Percentiles rank a stretch among this genome's conserved stretches.
phyloP scores from a whole-genome alignment of 2,797 vertebrate species.

The Tympanoctomys barrerae region DNA sequence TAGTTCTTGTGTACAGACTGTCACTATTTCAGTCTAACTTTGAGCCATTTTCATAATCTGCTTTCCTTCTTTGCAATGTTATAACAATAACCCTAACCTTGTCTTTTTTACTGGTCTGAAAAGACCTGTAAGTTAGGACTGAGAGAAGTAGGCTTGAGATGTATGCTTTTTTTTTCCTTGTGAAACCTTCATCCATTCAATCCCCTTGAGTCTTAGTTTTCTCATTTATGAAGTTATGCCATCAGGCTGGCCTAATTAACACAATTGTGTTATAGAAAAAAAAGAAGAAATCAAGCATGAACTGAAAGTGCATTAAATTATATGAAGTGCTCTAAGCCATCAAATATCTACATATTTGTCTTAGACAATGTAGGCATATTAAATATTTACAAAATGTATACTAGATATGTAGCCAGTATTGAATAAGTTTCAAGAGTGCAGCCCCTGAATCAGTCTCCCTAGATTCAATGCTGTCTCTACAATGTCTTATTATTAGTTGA shows the following conservation, averaged over 20 bases:
- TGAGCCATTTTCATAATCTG: not conserved
- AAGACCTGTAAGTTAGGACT: not conserved
- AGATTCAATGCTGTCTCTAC: not conserved
- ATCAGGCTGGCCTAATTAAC: not conserved
- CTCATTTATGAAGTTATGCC: not conserved
- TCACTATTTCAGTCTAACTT: not conserved
- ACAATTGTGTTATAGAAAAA: not conserved
- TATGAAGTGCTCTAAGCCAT: not conserved
- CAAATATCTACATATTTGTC: slow-evolving; percentile 14
- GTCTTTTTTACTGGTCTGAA: slow-evolving; percentile 16
- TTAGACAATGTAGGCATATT: not conserved
- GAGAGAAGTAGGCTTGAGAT: not conserved
- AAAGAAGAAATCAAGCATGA: not conserved
- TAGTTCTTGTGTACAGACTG: not conserved
- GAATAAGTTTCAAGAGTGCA: not conserved
- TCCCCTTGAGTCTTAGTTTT: slow-evolving; percentile 16
- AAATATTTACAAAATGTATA: slow-evolving; percentile 18
- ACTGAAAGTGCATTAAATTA: not conserved
- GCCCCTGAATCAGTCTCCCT: not conserved
- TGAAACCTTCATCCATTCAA: not conserved
- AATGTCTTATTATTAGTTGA: not conserved
- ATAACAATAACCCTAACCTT: not conserved
- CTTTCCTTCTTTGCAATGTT: not conserved
- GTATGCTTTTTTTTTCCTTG: not conserved
- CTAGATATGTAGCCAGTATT: not conserved